Percentiles rank a stretch among this genome's conserved stretches.
Evolutionary conservation across 2,113 vertebrate species (phyloP).

Genomic region (Rhinolophus ferrumequinum): DNA sequence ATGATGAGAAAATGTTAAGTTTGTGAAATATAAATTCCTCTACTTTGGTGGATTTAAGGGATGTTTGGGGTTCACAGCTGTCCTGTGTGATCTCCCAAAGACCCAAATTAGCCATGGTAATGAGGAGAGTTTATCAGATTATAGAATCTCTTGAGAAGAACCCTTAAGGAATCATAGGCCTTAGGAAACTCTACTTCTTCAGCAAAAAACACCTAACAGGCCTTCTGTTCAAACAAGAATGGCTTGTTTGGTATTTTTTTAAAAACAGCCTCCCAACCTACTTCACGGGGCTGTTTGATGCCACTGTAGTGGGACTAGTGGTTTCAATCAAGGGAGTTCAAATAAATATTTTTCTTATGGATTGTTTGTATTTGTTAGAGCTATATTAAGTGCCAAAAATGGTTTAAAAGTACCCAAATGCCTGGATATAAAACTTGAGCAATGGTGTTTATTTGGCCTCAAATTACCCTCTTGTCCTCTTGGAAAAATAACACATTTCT

Average conservation of each 20-base stretch:
- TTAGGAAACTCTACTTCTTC: neutral
- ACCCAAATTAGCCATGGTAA: neutral
- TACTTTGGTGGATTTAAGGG: neutral
- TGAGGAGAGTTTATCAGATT: neutral
- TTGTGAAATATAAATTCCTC: neutral
- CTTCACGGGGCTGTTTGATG: neutral
- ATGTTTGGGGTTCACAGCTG: neutral
- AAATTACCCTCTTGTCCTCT: neutral
- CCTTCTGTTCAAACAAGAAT: neutral
- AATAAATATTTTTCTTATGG: neutral
- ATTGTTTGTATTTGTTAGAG: slow-evolving; percentile 42
- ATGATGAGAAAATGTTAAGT: neutral
- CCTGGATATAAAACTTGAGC: neutral
- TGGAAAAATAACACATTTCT: neutral
- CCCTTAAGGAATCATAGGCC: neutral
- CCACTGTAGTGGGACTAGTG: neutral
- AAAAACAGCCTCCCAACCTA: neutral
- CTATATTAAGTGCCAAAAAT: slow-evolving; percentile 2
- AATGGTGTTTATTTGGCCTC: slow-evolving; percentile 37
- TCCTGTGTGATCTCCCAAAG: neutral
- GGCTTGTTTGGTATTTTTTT: neutral
- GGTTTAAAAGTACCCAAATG: slow-evolving; percentile 10
- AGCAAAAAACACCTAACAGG: neutral
- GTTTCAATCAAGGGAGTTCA: neutral
- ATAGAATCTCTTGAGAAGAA: neutral